Evolutionary conservation across 2,888 invertebrate species (phyloP), one percentile per base, ranked within the genome.

Genomic region (Lucinisca nassula): DNA sequence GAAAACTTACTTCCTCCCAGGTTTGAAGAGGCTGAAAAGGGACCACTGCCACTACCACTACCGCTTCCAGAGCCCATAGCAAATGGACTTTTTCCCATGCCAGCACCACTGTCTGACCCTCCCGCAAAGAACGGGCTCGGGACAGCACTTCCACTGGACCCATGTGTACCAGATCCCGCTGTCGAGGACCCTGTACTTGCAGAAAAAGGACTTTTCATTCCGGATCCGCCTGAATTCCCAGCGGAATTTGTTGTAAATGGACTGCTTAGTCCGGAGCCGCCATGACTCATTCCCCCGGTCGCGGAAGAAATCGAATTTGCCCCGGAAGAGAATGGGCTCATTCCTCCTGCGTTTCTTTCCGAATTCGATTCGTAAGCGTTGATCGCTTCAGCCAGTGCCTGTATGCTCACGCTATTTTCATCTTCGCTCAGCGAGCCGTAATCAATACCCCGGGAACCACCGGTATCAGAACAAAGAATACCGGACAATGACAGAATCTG

Each of bases 291-390:
- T 6, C 78, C 30, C 2, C 40, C 78, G 40, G 27, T 35, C 45
- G 51, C 35, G 8, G 37, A 0, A 35, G 72, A 79, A n/a, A 45
- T 79, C n/a, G 51, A 45, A 73, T 37, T 45, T 8, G 40, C 80
- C 14, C 38, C 38, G 2, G 32, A 0, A 14, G 80, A 32, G 24
- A 80, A 73, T 2, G 79, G 79, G 30, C 79, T 73, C 55, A 49
- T 67, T 4, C 38, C 55, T 4, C 8, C 30, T 51, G 40, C 40
- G 40, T 40, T 40, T 40, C 17, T 45, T 8, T 45, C 45, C 17
- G 45, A 45, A 45, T 45, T 45, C 17, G 45, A 45, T 45, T 45
- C 45, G 17, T 45, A 45, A 45, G 45, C 45, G 8, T 45, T 45
- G 17, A 45, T 45, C 8, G 45, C 45, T 8, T 8, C 45, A 12